Evolutionary conservation across 2,113 vertebrate genomes (phyloP), one percentile per base, ranked within the genome.

Genomic region (Chinchilla lanigera): DNA sequence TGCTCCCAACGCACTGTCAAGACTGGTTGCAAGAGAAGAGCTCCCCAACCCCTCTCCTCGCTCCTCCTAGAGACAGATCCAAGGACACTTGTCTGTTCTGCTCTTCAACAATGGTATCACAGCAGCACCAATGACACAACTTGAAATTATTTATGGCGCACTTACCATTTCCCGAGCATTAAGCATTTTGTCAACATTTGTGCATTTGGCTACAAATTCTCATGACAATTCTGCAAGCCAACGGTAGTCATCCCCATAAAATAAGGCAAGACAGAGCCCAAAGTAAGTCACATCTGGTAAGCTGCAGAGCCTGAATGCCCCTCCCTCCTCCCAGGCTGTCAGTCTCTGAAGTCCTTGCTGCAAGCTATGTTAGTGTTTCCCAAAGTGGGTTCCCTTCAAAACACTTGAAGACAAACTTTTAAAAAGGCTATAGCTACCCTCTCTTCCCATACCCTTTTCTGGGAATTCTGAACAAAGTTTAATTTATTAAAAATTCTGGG

Each of bases 11-110:
- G 0, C 28, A 13, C 81, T 10, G 16, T 41, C 69, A 91, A 50
- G 61, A 71, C 47, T 67, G 56, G 44, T n/a, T 61, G 35, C 28
- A 4, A 1, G 41, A 44, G 16, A 6, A 69, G 22, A 38, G 80
- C 50, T 82, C 85, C 82, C 82, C 3, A 4, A 28, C 52, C 26
- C 41, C 60, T 90, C 38, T 24, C 50, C 65, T 87, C 35, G 38
- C 3, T 89, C 52, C 60, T 93, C 88, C 61, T 52, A 86, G 84
- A 95, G 89, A 67, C 26, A 65, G 78, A 75, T 22, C 63, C 30
- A 30, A 44, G 44, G 63, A 50, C 13, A 41, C 35, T 47, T 69
- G 35, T 80, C 60, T 65, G 2, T 58, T n/a, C 83, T n/a, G 67
- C 47, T 78, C 61, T 93, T 92, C 19, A 14, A 47, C 28, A 30